Percentiles rank a stretch among this genome's conserved stretches.
Conservation (phyloP, 2,888 invertebrate genomes). For the Spicauda simplicius region DNA sequence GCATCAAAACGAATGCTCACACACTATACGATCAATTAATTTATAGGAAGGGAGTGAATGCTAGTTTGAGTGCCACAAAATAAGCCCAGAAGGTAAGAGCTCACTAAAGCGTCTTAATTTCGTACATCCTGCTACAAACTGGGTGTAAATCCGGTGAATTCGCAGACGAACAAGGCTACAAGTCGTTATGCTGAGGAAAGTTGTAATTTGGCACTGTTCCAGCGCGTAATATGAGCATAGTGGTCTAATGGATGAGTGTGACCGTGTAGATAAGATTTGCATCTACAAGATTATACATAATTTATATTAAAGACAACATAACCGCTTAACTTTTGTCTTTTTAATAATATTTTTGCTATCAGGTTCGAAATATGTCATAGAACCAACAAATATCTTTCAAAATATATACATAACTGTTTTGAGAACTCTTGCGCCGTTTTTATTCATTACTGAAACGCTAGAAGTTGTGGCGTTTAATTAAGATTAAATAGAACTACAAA, state of each 20-base stretch:
- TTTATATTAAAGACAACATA: too few species aligned
- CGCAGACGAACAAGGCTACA: slow-evolving; percentile 17
- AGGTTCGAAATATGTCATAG: too few species aligned
- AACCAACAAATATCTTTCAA: too few species aligned
- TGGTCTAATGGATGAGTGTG: slow-evolving; percentile 15
- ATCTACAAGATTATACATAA: not conserved
- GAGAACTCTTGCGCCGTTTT: too few species aligned
- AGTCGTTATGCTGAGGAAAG: slow-evolving; percentile 20
- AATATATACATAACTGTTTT: too few species aligned
- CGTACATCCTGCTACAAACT: slow-evolving; percentile 10
- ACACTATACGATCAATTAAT: not conserved
- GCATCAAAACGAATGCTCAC: not conserved
- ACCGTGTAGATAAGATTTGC: slow-evolving; percentile 7
- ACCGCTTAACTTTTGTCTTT: too few species aligned
- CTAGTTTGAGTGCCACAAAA: not conserved
- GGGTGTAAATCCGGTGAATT: slow-evolving; percentile 12
- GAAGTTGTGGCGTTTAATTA: too few species aligned
- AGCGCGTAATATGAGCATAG: slow-evolving; percentile 2
- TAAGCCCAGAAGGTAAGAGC: slow-evolving; percentile 9
- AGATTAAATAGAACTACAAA: too few species aligned
- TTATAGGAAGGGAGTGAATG: not conserved
- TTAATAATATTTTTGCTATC: too few species aligned
- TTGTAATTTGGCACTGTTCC: slow-evolving; percentile 21
- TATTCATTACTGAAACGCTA: too few species aligned
- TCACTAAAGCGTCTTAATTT: slow-evolving; percentile 9